Percentiles rank a stretch among this genome's conserved stretches.
Conservation (phyloP, 2,888 invertebrate genomes). For the Acrobasis suavella region DNA sequence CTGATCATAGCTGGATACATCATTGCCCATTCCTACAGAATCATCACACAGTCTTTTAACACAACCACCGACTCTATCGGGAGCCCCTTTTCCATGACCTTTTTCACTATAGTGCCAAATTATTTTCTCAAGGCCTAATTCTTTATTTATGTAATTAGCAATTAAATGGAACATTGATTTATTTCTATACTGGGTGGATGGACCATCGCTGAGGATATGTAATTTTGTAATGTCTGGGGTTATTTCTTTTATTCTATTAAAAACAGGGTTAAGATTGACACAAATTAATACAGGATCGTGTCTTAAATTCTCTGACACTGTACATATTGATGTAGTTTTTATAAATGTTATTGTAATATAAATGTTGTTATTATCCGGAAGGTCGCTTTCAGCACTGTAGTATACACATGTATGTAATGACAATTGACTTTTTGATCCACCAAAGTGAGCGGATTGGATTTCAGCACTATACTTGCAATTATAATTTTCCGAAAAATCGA, state of each 20-base stretch:
- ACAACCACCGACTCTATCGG: conserved; percentile 25
- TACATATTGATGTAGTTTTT: conserved; percentile 1
- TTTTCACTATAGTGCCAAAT: conserved; percentile 24
- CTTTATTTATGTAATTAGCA: conserved; percentile 17
- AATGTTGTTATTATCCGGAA: conserved; percentile 5
- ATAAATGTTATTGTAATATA: too few relatives aligned
- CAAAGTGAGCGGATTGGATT: conserved; percentile 27
- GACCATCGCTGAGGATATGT: conserved; percentile 22
- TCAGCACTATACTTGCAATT: conserved; percentile 24
- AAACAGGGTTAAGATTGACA: not conserved
- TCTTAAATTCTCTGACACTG: not conserved
- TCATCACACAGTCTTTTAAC: conserved; percentile 19
- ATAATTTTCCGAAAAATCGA: conserved; percentile 30
- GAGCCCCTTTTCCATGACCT: conserved; percentile 25
- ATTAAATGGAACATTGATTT: conserved; percentile 21
- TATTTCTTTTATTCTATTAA: conserved; percentile 23
- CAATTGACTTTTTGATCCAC: conserved; percentile 15
- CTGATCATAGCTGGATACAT: conserved; percentile 12
- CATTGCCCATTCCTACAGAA: conserved; percentile 16
- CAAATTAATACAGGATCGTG: not conserved
- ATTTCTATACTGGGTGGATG: conserved; percentile 15
- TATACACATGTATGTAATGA: conserved; percentile 6
- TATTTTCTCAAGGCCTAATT: conserved; percentile 4
- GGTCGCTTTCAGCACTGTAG: not conserved
- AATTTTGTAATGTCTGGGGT: conserved; percentile 3